Percentiles rank a stretch among this genome's conserved stretches.
phyloP scores from a whole-genome alignment of 2,797 vertebrate genomes.

The Knipowitschia caucasica region DNA sequence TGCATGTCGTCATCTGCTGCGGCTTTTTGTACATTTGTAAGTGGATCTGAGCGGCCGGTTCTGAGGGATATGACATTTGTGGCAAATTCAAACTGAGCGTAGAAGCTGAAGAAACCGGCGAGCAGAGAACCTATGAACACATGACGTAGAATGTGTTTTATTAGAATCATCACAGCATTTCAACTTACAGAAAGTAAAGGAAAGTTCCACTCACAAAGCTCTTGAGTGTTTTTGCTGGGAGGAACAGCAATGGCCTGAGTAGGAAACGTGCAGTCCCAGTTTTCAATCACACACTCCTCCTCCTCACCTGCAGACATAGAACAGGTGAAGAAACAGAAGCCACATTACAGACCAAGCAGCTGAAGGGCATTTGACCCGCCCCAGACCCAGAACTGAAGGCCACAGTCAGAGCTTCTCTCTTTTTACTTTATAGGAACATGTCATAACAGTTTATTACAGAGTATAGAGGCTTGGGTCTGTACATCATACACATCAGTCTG shows the following conservation, averaged over 20 bases:
- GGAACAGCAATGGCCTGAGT: constrained; percentile 76
- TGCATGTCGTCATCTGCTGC: constrained; percentile 13
- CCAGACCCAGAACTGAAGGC: too few relatives aligned
- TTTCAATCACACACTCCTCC: constrained; percentile 79
- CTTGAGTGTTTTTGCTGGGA: constrained; percentile 79
- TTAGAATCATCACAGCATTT: not conserved
- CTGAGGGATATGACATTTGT: constrained; percentile 76
- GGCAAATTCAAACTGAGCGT: constrained; percentile 80
- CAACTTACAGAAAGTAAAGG: not conserved
- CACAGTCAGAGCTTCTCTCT: too few relatives aligned
- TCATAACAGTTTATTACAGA: too few relatives aligned
- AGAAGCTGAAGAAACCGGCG: constrained; percentile 84
- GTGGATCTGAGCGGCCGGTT: constrained; percentile 70
- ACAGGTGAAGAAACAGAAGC: not conserved
- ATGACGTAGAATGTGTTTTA: not conserved
- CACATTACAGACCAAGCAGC: not conserved
- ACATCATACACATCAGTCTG: too few relatives aligned
- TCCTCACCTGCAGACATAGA: constrained; percentile 73
- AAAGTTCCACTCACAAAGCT: constrained; percentile 76
- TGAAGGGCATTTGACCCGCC: too few relatives aligned
- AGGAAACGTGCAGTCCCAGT: constrained; percentile 91
- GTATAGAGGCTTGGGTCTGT: too few relatives aligned
- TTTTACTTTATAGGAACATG: too few relatives aligned
- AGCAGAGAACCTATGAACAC: constrained; percentile 76
- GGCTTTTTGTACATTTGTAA: constrained; percentile 68